Percentiles rank a stretch among this genome's conserved stretches.
These are phyloP conservation scores for Neomonachus schauinslandi DNA, from an alignment of 2,113 vertebrate species.

Conservation along the genomic window DNA sequence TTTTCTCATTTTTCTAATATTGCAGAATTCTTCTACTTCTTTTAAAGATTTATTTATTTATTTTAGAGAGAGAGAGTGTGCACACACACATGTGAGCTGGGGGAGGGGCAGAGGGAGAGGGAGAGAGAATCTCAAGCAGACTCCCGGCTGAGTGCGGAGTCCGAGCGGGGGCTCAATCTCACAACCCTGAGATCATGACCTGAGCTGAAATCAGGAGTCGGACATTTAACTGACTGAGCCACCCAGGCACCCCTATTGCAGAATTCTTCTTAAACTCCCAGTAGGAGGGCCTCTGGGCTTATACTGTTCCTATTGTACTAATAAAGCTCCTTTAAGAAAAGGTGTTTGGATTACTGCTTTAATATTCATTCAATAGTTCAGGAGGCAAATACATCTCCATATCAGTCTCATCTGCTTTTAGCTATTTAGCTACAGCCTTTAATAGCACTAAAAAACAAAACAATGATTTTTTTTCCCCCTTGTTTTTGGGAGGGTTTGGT, in stretches of 20 bases:
- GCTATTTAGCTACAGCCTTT: conserved; percentile 24
- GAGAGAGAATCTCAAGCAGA: neutral
- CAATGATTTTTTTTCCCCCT: neutral
- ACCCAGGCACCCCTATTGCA: neutral
- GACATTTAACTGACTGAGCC: neutral
- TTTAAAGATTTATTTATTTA: neutral
- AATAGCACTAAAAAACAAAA: conserved; percentile 6
- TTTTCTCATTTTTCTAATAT: neutral
- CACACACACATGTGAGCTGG: neutral
- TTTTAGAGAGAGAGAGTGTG: neutral
- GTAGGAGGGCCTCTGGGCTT: neutral
- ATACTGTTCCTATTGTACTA: neutral
- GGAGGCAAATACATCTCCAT: neutral
- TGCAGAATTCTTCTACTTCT: neutral
- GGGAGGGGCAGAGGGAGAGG: neutral
- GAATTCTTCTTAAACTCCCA: conserved; percentile 21
- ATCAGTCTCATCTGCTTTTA: neutral
- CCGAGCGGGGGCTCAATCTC: neutral
- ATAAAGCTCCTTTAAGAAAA: neutral
- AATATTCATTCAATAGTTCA: conserved; percentile 13
- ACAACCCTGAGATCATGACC: neutral
- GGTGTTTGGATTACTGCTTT: neutral
- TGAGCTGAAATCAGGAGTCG: neutral
- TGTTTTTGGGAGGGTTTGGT: neutral
- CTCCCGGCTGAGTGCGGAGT: neutral